phyloP scores from a whole-genome alignment of 1,140 invertebrate species.

The fruit fly (Drosophila melanogaster) region Release_6_plus_ISO1_MT NT_037436.4:14134001-14134500 shows the following conservation, averaged over 20 bases:
- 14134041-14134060: constrained; percentile 47
- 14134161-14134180: constrained; percentile 78
- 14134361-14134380: constrained; percentile 64
- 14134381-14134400: constrained; percentile 10
- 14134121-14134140: not conserved
- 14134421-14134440: constrained; percentile 74
- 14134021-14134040: constrained; percentile 71
- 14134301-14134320: constrained; percentile 78
- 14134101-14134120: constrained; percentile 21
- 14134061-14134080: constrained; percentile 40
- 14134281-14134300: constrained; percentile 66
- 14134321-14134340: constrained; percentile 45
- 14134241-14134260: constrained; percentile 59
- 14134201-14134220: constrained; percentile 59
- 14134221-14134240: constrained; percentile 34
- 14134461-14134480: constrained; percentile 33
- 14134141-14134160: constrained; percentile 5
- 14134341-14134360: constrained; percentile 68
- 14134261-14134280: constrained; percentile 71
- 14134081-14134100: constrained; percentile 41
- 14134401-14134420: constrained; percentile 73
- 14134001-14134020: constrained; percentile 81
- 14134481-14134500: constrained; percentile 22
- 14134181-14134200: constrained; percentile 80
- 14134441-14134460: constrained; percentile 39